A percentile compares a stretch with the other conserved stretches of the same genome.
phyloP scores from a whole-genome alignment of 2,797 vertebrate genomes.

The Philypnodon macrostomus region DNA sequence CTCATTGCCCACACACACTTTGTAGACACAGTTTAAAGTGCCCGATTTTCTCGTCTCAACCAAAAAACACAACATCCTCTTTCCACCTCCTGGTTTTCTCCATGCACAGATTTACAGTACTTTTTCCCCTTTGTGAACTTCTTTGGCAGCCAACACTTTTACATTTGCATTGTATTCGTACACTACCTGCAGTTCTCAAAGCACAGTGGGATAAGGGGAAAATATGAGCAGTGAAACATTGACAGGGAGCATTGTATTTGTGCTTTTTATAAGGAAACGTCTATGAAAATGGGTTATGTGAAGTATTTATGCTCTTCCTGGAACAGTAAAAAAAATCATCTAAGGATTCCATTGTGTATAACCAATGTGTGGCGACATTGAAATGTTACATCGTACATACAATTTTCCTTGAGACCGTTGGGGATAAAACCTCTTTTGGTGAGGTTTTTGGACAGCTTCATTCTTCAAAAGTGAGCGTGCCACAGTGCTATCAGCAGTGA shows the following conservation, averaged over 20 bases:
- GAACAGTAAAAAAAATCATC: conserved; percentile 6
- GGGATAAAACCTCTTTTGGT: conserved; percentile 15
- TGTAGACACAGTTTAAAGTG: no score
- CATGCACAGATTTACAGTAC: conserved; percentile 40
- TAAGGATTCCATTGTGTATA: neutral
- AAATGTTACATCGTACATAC: conserved; percentile 10
- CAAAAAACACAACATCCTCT: conserved; percentile 49
- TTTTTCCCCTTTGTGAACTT: conserved; percentile 57
- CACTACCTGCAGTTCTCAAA: conserved; percentile 32
- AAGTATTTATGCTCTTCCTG: conserved; percentile 9
- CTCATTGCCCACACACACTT: no score
- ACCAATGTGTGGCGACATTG: neutral
- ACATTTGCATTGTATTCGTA: conserved; percentile 25
- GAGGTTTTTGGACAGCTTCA: conserved; percentile 37
- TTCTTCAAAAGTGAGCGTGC: conserved; percentile 31
- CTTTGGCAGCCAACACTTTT: conserved; percentile 40
- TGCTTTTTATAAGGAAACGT: neutral
- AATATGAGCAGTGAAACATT: conserved; percentile 23
- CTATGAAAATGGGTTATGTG: conserved; percentile 3
- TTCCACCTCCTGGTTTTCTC: conserved; percentile 14
- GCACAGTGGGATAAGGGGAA: conserved; percentile 17
- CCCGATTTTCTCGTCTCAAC: conserved; percentile 33
- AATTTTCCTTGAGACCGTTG: conserved; percentile 2
- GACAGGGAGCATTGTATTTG: neutral
- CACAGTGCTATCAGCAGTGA: conserved; percentile 33